phyloP scores from a whole-genome alignment of 2,113 vertebrate species.

The Anarrhichthys ocellatus region DNA sequence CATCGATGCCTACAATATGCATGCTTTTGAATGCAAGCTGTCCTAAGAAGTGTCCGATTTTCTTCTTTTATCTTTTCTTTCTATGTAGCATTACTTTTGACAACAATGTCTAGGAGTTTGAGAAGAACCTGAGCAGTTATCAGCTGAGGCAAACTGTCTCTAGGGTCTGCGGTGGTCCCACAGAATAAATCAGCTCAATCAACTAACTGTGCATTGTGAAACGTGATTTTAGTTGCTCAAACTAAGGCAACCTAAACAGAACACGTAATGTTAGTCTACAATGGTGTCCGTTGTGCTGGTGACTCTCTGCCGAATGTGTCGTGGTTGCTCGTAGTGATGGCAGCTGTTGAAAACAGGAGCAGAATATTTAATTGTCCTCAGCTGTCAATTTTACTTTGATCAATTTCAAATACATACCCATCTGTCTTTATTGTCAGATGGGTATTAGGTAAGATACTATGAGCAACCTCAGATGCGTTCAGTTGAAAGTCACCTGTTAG shows the following conservation, averaged over 20 bases:
- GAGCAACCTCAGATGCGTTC: neutral
- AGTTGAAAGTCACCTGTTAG: neutral
- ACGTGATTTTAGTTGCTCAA: neutral
- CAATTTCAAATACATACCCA: neutral
- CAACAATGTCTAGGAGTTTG: neutral
- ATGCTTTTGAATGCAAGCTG: neutral
- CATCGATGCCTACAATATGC: neutral
- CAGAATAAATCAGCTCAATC: neutral
- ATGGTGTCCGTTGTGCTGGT: neutral
- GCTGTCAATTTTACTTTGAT: no score
- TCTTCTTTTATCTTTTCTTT: neutral
- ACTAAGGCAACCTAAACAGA: neutral
- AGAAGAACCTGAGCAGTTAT: neutral
- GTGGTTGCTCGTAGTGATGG: no score
- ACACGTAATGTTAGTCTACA: neutral
- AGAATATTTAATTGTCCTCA: no score
- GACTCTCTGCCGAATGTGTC: no score
- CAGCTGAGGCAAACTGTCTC: neutral
- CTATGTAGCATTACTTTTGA: neutral
- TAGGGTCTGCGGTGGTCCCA: neutral
- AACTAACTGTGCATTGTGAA: neutral
- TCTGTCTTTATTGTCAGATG: neutral
- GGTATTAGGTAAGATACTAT: neutral
- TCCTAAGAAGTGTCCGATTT: neutral
- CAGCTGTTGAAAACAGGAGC: no score